phyloP scores from a whole-genome alignment of 2,888 invertebrate species.

The Tetranychus piercei region DNA sequence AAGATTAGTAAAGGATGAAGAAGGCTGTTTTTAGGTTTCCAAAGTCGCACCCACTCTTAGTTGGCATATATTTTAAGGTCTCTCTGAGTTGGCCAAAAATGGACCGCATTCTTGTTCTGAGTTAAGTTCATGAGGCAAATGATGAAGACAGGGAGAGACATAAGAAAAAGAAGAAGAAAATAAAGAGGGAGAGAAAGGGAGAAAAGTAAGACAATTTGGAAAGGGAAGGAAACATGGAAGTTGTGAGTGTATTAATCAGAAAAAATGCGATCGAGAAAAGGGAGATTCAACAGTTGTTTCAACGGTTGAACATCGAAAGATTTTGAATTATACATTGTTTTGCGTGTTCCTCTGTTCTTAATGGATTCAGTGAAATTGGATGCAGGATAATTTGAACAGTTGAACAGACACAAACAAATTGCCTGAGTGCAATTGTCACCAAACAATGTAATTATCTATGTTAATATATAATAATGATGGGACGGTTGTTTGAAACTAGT shows the following conservation, averaged over 20 bases:
- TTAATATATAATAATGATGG: background rate
- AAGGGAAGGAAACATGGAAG: background rate
- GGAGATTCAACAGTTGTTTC: background rate
- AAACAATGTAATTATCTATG: background rate
- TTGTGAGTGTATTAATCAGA: background rate
- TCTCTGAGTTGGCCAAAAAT: background rate
- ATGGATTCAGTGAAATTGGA: background rate
- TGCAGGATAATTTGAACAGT: background rate
- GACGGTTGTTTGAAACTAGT: background rate
- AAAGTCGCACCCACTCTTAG: background rate
- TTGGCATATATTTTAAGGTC: conserved; percentile 1
- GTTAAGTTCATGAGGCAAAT: background rate
- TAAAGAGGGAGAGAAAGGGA: background rate
- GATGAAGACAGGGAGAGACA: background rate
- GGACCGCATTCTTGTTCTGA: background rate
- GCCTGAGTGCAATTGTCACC: background rate
- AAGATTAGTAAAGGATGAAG: background rate
- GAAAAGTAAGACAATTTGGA: background rate
- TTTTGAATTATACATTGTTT: background rate
- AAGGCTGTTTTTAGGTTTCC: background rate
- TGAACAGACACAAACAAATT: no score
- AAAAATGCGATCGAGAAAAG: background rate
- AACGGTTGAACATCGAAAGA: background rate
- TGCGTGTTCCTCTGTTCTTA: background rate
- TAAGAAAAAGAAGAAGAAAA: background rate